These are phyloP conservation scores for Thamnaconus septentrionalis DNA, from an alignment of 2,113 vertebrate genomes.

Conservation along the genomic window DNA sequence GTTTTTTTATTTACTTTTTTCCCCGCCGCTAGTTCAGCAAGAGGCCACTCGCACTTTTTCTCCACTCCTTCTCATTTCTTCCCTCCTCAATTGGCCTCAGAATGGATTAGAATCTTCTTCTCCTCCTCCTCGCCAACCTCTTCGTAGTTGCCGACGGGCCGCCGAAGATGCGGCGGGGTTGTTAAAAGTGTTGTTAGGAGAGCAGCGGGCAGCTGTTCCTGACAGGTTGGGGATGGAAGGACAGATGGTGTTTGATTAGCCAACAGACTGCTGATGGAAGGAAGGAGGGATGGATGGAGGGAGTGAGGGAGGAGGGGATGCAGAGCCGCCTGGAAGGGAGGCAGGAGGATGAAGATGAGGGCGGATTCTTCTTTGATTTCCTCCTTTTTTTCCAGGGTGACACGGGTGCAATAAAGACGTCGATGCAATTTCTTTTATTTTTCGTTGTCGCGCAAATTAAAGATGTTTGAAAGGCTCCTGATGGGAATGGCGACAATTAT, in stretches of 20 bases:
- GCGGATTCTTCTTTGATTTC: not conserved
- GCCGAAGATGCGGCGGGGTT: conserved; percentile 92
- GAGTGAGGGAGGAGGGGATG: conserved; percentile 30
- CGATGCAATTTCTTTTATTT: too few species aligned
- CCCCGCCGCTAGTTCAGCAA: conserved; percentile 46
- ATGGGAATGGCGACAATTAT: conserved; percentile 37
- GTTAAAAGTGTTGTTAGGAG: conserved; percentile 99
- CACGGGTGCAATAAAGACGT: too few species aligned
- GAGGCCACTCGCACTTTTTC: conserved; percentile 41
- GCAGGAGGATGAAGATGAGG: conserved; percentile 19
- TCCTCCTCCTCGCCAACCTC: not conserved
- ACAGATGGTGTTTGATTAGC: conserved; percentile 99
- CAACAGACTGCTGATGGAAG: conserved; percentile 85
- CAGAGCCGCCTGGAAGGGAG: not conserved
- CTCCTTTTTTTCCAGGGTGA: too few species aligned
- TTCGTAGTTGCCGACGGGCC: conserved; percentile 11
- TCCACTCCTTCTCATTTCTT: not conserved
- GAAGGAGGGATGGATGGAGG: conserved; percentile 58
- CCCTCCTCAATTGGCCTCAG: not conserved
- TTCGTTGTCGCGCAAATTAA: too few species aligned
- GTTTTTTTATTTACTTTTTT: conserved; percentile 42
- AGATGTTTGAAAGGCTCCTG: too few species aligned
- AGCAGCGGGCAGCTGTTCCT: conserved; percentile 99
- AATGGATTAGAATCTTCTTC: too few species aligned
- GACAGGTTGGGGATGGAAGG: conserved; percentile 99